Evolutionary conservation across 2,797 vertebrate species (phyloP), one percentile per base, ranked within the genome.

Genomic region (Leptatherina wallacei): DNA sequence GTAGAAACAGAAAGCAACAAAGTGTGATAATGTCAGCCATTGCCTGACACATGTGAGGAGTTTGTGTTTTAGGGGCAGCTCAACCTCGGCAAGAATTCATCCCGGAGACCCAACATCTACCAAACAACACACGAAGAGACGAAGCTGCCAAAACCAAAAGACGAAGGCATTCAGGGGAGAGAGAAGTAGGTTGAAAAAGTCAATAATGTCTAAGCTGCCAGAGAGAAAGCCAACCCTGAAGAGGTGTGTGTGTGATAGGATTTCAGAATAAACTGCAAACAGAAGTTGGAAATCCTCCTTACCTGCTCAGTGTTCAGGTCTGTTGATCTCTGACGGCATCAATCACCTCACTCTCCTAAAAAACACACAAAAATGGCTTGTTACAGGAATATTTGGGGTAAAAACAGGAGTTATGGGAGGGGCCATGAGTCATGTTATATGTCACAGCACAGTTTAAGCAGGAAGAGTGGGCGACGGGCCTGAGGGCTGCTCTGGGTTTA

Each of bases 291-390:
- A 32, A 8, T 1, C 6, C 0, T 14, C 0, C 65, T 78, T 64
- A 89, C 85, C 82, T 82, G 63, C 20, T 87, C 40, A 81, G 69
- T 32, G 74, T 52, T 70, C 61, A 68, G 77, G 42, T 47, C 55
- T 18, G 74, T 33, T 3, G 84, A 57, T 71, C 71, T 67, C 77
- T 1, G 86, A 71, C 71, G 78, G 74, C 84, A 85, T 85, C 56
- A 65, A 89, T 44, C 68, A 14, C 71, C 63, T 79, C 35, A 1
- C 3, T 24, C 38, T 65, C 72, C 82, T 87, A 18, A 3, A 6
- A 71, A 14, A 82, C 61, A 75, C 13, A 73, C 42, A 82, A 2
- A 63, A 22, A 64, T 4, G 16, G 14, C 24, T 40, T 35, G 36
- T 35, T 5, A 16, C 3, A 36, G 55, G 47, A 32, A 9, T 35